Percentiles rank a stretch among this genome's conserved stretches.
Conservation (phyloP, 1,140 invertebrate species). For the Hermetia illucens region DNA sequence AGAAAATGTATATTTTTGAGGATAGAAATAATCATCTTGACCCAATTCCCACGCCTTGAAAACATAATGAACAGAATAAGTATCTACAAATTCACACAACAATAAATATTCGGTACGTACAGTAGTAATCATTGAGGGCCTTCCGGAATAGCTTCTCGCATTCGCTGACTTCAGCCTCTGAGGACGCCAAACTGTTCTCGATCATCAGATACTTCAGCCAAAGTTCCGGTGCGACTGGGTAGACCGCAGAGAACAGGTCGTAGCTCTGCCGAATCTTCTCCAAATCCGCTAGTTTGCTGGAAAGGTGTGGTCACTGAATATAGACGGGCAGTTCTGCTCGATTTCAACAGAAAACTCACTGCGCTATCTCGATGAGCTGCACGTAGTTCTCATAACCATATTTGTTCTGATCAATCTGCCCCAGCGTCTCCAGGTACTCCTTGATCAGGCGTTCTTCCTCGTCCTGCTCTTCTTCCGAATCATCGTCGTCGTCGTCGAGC, state of each 20-base stretch:
- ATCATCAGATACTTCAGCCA: conserved; percentile 10
- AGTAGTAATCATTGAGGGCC: conserved; percentile 12
- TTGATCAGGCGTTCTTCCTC: not conserved
- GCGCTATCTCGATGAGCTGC: not conserved
- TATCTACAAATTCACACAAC: too few relatives aligned
- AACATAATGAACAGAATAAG: too few relatives aligned
- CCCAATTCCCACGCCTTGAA: too few relatives aligned
- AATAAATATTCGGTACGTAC: conserved; percentile 3
- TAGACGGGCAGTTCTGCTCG: too few relatives aligned
- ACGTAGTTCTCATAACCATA: not conserved
- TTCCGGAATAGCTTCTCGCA: conserved; percentile 8
- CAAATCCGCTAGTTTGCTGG: conserved; percentile 10
- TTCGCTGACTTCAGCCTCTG: conserved; percentile 7
- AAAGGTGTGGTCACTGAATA: too few relatives aligned
- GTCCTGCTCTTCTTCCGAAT: not conserved
- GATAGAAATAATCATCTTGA: too few relatives aligned
- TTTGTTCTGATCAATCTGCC: not conserved
- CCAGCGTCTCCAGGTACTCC: not conserved
- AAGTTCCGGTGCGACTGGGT: conserved; percentile 10
- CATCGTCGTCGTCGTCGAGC: not conserved
- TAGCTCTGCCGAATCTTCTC: conserved; percentile 10
- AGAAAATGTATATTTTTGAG: too few relatives aligned
- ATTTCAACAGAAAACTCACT: too few relatives aligned
- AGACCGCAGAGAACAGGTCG: conserved; percentile 9
- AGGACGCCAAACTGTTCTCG: conserved; percentile 8